Base-by-base conservation (phyloP, 2,888 invertebrate genomes). In the Abrostola tripartita region DNA sequence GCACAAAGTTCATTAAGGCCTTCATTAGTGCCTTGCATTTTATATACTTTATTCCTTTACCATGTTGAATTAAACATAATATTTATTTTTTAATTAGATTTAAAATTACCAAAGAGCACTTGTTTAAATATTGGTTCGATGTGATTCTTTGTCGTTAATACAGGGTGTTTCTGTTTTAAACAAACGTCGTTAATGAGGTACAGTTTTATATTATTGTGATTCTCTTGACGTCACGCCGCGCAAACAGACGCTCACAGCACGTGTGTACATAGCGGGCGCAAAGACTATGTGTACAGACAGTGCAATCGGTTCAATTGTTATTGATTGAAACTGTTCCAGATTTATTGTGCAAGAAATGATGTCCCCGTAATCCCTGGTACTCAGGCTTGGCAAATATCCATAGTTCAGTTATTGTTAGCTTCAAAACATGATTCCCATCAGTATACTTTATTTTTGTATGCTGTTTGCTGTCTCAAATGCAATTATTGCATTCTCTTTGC, bases 131-230 rank as follows among this genome's bases (percentile, higher is more conserved):
- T 61, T 58, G 12, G 14, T 54, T 55, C 9, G 41, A 5, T 12
- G 14, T 5, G 11, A 61, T 35, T 44, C 9, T 50, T 56, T 50
- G 40, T 14, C 35, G 24, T 24, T 4, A 24, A 24, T 37, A 11
- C 7, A 5, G 14, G 37, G 24, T 24, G 24, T 24, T 24, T 24
- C 24, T 38, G 56, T 36, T 57, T 37, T 24, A 36, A 53, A 71
- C 52, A 67, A 71, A 63, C 49, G 64, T 7, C n/a, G 47, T 56
- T 78, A 78, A 76, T 71, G 62, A 70, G 61, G 60, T 24, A 60
- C 58, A 58, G 53, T 68, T 63, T 68, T 52, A 73, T 64, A 40
- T 62, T 60, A 74, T 76, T 78, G 66, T 76, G 58, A 76, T 78
- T 71, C 79, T 69, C 69, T 66, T 71, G 68, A 62, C 78, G 71